These are phyloP conservation scores for Theocolax elegans DNA, from an alignment of 1,140 invertebrate species.

Conservation along the genomic window DNA sequence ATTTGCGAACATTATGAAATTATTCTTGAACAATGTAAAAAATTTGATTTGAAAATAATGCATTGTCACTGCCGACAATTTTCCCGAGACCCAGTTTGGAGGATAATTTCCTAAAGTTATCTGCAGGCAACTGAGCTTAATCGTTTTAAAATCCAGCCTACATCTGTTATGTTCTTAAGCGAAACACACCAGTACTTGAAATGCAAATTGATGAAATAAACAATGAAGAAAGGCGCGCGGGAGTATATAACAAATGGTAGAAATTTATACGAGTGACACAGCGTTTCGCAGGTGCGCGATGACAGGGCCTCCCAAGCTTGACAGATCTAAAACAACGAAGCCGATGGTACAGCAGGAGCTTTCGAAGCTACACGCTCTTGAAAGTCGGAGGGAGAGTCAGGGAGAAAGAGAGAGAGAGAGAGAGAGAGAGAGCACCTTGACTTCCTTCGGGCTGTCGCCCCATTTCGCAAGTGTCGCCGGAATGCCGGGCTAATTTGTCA, in stretches of 20 bases:
- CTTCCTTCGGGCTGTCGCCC: constrained; percentile 61
- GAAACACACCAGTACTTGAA: constrained; percentile 18
- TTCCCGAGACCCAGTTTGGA: too few relatives aligned
- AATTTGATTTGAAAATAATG: too few relatives aligned
- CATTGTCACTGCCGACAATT: too few relatives aligned
- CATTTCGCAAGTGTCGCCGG: constrained; percentile 69
- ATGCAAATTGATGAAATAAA: constrained; percentile 23
- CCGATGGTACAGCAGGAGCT: not conserved
- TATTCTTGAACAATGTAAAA: too few relatives aligned
- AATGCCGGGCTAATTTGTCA: constrained; percentile 68
- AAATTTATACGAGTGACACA: constrained; percentile 37
- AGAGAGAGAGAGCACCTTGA: too few relatives aligned
- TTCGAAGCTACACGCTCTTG: not conserved
- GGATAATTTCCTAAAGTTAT: too few relatives aligned
- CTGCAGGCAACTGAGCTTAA: too few relatives aligned
- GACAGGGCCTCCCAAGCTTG: constrained; percentile 24
- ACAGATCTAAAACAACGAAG: not conserved
- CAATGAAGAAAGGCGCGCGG: too few relatives aligned
- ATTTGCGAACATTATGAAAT: too few relatives aligned
- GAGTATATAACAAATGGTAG: constrained; percentile 20
- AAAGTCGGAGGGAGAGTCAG: not conserved
- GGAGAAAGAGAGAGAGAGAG: too few relatives aligned
- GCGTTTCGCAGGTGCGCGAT: constrained; percentile 35
- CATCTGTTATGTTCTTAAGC: too few relatives aligned
- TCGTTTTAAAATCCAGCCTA: too few relatives aligned